Conservation (phyloP, 2,888 invertebrate species). For the Dryococelus australis region DNA sequence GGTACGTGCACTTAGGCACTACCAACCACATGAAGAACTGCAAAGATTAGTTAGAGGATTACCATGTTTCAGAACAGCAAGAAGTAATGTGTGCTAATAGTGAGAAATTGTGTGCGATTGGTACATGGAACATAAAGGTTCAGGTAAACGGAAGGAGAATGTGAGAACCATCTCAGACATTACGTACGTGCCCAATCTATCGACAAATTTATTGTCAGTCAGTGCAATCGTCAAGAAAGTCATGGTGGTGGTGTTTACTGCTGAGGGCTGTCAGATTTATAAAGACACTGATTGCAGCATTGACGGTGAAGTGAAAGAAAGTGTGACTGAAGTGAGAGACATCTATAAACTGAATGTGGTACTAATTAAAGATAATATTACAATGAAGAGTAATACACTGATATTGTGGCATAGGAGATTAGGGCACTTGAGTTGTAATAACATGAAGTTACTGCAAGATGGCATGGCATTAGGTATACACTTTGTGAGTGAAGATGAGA, state of each 20-base stretch:
- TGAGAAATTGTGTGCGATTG: background rate
- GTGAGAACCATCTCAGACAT: background rate
- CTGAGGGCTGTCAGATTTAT: background rate
- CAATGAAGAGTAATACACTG: too few species aligned
- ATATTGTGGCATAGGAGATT: too few species aligned
- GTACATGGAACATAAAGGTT: background rate
- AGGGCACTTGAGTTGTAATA: too few species aligned
- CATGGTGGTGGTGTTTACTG: background rate
- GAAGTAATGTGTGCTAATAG: background rate
- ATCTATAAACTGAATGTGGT: too few species aligned
- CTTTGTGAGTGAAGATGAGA: too few species aligned
- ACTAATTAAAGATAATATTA: too few species aligned
- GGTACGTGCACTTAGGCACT: background rate
- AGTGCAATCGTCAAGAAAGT: background rate
- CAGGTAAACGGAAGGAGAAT: background rate
- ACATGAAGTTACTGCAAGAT: too few species aligned
- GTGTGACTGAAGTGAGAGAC: too few species aligned
- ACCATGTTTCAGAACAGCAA: background rate
- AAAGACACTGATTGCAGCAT: background rate
- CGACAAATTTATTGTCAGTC: background rate
- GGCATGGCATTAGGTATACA: too few species aligned
- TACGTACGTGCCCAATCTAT: background rate
- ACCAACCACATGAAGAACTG: background rate
- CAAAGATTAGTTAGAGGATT: background rate
- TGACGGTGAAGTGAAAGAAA: background rate